These are phyloP conservation scores for Poecile atricapillus DNA, from an alignment of 2,113 vertebrate species.

Conservation along the genomic window DNA sequence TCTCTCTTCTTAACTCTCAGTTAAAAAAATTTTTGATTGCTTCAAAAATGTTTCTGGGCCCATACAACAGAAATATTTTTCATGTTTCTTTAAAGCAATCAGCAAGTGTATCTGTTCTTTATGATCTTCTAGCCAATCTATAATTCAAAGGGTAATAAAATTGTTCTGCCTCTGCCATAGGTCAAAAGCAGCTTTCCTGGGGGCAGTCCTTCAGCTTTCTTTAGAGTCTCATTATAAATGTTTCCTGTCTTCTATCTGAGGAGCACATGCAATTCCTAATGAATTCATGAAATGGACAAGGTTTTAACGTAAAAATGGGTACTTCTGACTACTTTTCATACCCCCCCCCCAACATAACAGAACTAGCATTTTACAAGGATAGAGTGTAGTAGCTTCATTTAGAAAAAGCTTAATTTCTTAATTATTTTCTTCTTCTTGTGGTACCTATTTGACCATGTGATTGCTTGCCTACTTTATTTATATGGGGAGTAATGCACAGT, in stretches of 20 bases:
- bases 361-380: neutral
- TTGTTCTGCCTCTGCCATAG: neutral
- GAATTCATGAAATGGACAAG: neutral
- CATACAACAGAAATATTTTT: neutral
- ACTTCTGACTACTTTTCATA: neutral
- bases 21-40: neutral
- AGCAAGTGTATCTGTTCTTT: neutral
- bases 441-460: neutral
- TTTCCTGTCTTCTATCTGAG: neutral
- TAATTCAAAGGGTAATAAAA: neutral
- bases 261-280: neutral
- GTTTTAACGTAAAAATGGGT: neutral
- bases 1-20: neutral
- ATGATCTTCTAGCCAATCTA: neutral
- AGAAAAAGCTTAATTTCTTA: neutral
- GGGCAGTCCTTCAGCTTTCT: neutral
- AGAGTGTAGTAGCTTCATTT: neutral
- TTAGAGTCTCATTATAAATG: neutral
- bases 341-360: accelerated
- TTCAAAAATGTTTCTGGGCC: neutral
- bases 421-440: neutral
- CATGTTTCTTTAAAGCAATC: neutral
- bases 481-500: neutral
- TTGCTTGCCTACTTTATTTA: neutral
- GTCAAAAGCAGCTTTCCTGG: neutral